These are phyloP conservation scores for Parazoanthus atlanticus DNA, from an alignment of 92 coral and sea anemone species.

Conservation along the genomic window DNA sequence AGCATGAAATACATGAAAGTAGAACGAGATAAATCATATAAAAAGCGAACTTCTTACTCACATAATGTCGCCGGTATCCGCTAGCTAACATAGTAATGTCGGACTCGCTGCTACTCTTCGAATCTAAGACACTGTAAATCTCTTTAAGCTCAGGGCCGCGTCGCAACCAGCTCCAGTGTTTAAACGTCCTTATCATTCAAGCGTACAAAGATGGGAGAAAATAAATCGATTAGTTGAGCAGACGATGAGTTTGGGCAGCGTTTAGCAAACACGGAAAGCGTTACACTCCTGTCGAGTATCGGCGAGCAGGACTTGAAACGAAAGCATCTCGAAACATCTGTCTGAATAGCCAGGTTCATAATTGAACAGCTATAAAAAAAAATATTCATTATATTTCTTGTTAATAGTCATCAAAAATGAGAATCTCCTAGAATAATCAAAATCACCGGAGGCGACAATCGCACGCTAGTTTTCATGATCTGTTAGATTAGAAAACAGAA, in stretches of 20 bases:
- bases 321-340: slow-evolving; percentile 26
- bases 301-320: not conserved
- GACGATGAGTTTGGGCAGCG: not conserved
- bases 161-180: slow-evolving; percentile 16
- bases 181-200: slow-evolving; percentile 27
- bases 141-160: slow-evolving; percentile 26
- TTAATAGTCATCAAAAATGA: slow-evolving; percentile 63
- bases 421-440: slow-evolving; percentile 13
- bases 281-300: not conserved
- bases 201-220: slow-evolving; percentile 11
- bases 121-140: slow-evolving; percentile 13
- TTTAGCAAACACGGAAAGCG: not conserved
- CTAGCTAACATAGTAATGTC: slow-evolving; percentile 25
- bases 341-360: slow-evolving; percentile 40
- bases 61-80: slow-evolving; percentile 36
- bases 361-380: slow-evolving; percentile 48
- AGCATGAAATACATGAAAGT: not conserved
- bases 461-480: not conserved
- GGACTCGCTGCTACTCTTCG: slow-evolving; percentile 11
- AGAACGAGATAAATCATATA: not conserved
- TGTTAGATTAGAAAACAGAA: not conserved
- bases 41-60: not conserved
- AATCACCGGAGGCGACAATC: slow-evolving; percentile 3
- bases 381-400: slow-evolving; percentile 63
- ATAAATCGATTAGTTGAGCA: not conserved